phyloP scores from a whole-genome alignment of 1,140 invertebrate genomes.

The Drosophila willistoni region DNA sequence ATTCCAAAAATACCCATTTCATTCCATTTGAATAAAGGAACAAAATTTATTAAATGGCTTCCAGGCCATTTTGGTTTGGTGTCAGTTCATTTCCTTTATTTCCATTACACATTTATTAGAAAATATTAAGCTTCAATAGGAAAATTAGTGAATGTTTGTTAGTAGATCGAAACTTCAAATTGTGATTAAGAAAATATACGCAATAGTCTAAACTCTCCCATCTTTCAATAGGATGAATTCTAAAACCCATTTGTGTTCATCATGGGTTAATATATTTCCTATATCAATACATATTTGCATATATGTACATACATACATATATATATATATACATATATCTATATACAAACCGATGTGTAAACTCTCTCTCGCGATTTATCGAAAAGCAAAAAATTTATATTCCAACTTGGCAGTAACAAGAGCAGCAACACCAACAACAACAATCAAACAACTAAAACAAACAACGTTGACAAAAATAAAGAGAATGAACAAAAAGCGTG shows the following conservation, averaged over 20 bases:
- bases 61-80: no score
- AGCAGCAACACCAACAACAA: conserved; percentile 7
- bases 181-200: no score
- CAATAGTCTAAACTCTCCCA: no score
- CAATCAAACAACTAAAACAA: conserved; percentile 56
- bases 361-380: conserved; percentile 38
- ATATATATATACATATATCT: neutral
- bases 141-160: no score
- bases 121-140: no score
- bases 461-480: conserved; percentile 53
- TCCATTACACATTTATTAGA: no score
- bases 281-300: conserved; percentile 1
- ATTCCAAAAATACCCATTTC: no score
- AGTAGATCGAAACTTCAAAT: no score
- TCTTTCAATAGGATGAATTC: neutral
- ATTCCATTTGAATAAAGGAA: no score
- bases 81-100: no score
- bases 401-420: conserved; percentile 26
- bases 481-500: conserved; percentile 10
- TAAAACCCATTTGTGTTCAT: neutral
- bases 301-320: neutral
- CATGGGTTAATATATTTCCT: conserved; percentile 47
- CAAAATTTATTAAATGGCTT: no score
- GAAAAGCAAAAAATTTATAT: conserved; percentile 59
- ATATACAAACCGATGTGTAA: conserved; percentile 31